phyloP scores from a whole-genome alignment of 2,888 invertebrate genomes.

The Salpingus planirostris region DNA sequence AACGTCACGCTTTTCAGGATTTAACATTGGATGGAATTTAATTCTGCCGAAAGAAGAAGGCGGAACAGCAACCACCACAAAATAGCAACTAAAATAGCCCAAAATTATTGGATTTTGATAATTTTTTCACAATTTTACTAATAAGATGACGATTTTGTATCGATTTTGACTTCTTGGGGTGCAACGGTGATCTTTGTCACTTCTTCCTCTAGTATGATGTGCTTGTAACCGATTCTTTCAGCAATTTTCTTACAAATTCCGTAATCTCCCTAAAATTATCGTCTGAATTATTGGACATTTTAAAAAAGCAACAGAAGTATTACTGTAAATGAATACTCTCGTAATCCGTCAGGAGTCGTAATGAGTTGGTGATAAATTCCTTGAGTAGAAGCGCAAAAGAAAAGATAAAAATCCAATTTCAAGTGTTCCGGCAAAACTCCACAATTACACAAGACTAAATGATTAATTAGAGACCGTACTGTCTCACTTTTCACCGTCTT shows the following conservation, averaged over 20 bases:
- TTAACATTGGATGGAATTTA: slow-evolving; percentile 22
- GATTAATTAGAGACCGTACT: slow-evolving; percentile 18
- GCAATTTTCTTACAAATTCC: too few relatives aligned
- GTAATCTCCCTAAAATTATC: too few relatives aligned
- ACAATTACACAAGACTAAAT: slow-evolving; percentile 21
- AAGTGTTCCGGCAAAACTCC: slow-evolving; percentile 23
- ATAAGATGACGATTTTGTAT: slow-evolving; percentile 9
- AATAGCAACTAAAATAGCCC: too few relatives aligned
- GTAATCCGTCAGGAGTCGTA: slow-evolving; percentile 8
- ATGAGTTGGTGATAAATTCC: slow-evolving; percentile 19
- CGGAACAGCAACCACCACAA: slow-evolving; percentile 24
- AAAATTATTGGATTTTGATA: too few relatives aligned
- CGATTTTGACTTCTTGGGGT: slow-evolving; percentile 19
- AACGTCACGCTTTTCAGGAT: slow-evolving; percentile 8
- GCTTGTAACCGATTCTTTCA: too few relatives aligned
- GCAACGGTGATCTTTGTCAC: too few relatives aligned
- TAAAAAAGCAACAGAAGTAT: too few relatives aligned
- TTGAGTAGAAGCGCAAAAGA: slow-evolving; percentile 25
- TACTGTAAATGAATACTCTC: too few relatives aligned
- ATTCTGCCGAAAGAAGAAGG: slow-evolving; percentile 22
- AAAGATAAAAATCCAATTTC: slow-evolving; percentile 26
- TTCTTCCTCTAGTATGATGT: too few relatives aligned
- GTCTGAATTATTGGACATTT: too few relatives aligned
- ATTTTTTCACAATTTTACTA: background rate
- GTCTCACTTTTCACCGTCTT: slow-evolving; percentile 10